Evolutionary conservation across 2,888 invertebrate genomes (phyloP).

Genomic region (Charanyca ferruginea): DNA sequence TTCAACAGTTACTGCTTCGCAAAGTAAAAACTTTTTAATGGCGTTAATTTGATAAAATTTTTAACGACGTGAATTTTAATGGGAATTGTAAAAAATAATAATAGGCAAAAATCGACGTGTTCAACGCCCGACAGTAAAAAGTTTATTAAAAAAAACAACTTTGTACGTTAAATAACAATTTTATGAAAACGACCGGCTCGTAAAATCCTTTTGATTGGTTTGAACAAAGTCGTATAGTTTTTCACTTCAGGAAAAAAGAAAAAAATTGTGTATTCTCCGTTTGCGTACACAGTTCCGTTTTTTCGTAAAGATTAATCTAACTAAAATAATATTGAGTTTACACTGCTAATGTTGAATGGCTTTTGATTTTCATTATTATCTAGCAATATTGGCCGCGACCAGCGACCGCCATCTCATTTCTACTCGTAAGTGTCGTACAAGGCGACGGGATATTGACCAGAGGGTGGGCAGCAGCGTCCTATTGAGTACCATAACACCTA

Average conservation of each 20-base stretch:
- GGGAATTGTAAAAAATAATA: constrained; percentile 45
- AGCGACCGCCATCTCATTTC: too few species aligned
- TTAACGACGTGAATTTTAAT: constrained; percentile 59
- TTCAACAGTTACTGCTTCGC: constrained; percentile 36
- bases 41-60: constrained; percentile 49
- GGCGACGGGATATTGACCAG: too few species aligned
- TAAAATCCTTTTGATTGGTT: constrained; percentile 51
- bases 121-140: constrained; percentile 48
- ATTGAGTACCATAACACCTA: too few species aligned
- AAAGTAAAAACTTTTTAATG: constrained; percentile 59
- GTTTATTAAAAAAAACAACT: constrained; percentile 52
- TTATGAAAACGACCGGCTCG: constrained; percentile 27
- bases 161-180: constrained; percentile 48
- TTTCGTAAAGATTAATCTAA: constrained; percentile 8
- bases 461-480: too few species aligned
- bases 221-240: constrained; percentile 6
- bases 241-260: constrained; percentile 1
- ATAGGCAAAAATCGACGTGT: constrained; percentile 41
- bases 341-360: neutral
- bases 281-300: constrained; percentile 8
- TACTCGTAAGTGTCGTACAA: too few species aligned
- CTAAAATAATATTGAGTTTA: constrained; percentile 11
- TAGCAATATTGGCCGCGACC: too few species aligned
- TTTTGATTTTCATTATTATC: neutral
- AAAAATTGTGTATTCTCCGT: neutral